phyloP scores from a whole-genome alignment of 2,797 vertebrate genomes.

The Danionella dracula region DNA sequence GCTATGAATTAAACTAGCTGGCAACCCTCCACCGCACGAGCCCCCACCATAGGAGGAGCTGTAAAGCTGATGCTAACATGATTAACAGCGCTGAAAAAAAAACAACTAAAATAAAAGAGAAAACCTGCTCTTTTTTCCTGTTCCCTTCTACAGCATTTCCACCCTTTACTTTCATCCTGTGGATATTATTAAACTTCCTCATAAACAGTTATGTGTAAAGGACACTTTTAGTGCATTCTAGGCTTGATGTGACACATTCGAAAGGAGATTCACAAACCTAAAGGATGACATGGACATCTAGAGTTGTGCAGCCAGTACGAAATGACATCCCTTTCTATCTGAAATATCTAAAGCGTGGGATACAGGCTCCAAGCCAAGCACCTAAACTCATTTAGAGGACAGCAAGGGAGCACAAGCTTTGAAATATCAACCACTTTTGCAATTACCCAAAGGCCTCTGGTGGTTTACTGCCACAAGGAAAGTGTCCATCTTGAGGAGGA shows the following conservation, averaged over 20 bases:
- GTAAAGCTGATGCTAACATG: constrained; percentile 61
- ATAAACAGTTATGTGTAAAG: constrained; percentile 62
- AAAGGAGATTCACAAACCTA: constrained; percentile 51
- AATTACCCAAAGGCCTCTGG: constrained; percentile 41
- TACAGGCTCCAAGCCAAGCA: constrained; percentile 25
- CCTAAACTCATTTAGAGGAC: constrained; percentile 30
- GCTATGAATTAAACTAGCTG: constrained; percentile 49
- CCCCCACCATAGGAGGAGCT: constrained; percentile 43
- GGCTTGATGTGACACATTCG: constrained; percentile 60
- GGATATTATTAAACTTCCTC: constrained; percentile 64
- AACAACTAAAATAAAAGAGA: constrained; percentile 31
- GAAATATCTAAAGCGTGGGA: constrained; percentile 35
- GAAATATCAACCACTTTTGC: constrained; percentile 44
- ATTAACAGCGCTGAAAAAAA: constrained; percentile 51
- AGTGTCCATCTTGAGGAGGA: constrained; percentile 32
- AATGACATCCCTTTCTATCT: constrained; percentile 35
- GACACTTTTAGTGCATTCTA: constrained; percentile 67
- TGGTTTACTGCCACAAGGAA: constrained; percentile 15
- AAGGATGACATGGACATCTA: constrained; percentile 52
- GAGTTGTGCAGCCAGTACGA: constrained; percentile 10
- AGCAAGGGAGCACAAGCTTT: constrained; percentile 28
- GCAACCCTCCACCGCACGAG: constrained; percentile 49
- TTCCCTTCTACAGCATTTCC: constrained; percentile 55
- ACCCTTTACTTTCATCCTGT: constrained; percentile 67
- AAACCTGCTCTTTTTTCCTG: constrained; percentile 52